Evolutionary conservation across 1,140 invertebrate species (phyloP).

Genomic region (Gonatopus flavifemur): DNA sequence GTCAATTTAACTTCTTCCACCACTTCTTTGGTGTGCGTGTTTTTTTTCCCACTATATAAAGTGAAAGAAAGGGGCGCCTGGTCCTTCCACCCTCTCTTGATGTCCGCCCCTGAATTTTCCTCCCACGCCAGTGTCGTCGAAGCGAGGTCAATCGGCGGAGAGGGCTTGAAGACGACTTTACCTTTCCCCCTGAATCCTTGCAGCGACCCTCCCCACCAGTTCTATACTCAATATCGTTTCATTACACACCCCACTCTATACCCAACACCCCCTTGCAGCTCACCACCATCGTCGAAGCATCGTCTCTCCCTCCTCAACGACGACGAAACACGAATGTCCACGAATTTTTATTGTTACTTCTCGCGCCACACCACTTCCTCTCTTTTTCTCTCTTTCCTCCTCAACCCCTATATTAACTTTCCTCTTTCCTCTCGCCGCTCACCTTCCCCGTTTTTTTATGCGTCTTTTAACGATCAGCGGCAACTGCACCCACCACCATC

Average conservation of each 20-base stretch:
- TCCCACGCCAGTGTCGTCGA: constrained; percentile 28
- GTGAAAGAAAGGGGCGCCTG: constrained; percentile 19
- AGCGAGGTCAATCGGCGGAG: constrained; percentile 56
- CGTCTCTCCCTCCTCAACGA: constrained; percentile 18
- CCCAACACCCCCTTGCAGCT: constrained; percentile 17
- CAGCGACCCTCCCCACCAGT: constrained; percentile 31
- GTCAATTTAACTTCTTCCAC: constrained; percentile 46
- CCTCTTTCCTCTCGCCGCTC: neutral
- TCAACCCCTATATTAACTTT: constrained; percentile 14
- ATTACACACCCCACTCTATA: constrained; percentile 48
- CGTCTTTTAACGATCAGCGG: constrained; percentile 48
- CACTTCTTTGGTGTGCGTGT: constrained; percentile 21
- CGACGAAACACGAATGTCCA: constrained; percentile 54
- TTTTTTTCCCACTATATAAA: no score
- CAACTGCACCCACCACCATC: constrained; percentile 28
- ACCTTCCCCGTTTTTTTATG: constrained; percentile 37
- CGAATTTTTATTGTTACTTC: constrained; percentile 59
- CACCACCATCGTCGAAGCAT: constrained; percentile 14
- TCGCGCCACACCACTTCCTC: constrained; percentile 35
- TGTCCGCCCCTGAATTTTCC: constrained; percentile 21
- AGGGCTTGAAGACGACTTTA: constrained; percentile 52
- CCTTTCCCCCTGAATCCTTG: constrained; percentile 24
- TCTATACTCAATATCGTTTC: constrained; percentile 57
- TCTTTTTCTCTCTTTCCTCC: constrained; percentile 6
- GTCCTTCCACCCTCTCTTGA: constrained; percentile 18